Percentiles rank a stretch among this genome's conserved stretches.
Conservation (phyloP, 2,797 vertebrate genomes). For the Cheracebus regulus region DNA sequence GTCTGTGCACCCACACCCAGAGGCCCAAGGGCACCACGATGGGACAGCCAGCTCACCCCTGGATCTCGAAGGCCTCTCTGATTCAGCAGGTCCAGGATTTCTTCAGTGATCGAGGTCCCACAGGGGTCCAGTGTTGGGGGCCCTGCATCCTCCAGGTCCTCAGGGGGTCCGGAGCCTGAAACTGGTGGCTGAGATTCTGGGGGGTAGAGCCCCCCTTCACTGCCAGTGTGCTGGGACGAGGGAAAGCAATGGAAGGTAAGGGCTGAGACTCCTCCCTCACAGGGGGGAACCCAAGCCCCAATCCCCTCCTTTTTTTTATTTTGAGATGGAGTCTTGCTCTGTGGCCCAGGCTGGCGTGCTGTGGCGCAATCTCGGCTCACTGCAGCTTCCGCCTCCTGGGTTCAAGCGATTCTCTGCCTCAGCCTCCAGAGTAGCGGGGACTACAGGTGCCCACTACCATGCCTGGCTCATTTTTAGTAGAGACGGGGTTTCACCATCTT, state of each 20-base stretch:
- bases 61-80: conserved; percentile 84
- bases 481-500: too few species aligned
- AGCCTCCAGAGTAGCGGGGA: not conserved
- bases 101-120: conserved; percentile 91
- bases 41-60: conserved; percentile 50
- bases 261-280: not conserved
- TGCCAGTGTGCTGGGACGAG: conserved; percentile 82
- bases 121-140: conserved; percentile 72
- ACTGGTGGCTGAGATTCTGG: conserved; percentile 83
- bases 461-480: too few species aligned
- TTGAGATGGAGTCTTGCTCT: not conserved
- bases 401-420: not conserved
- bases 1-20: not conserved
- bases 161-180: conserved; percentile 85
- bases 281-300: not conserved
- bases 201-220: conserved; percentile 86
- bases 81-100: conserved; percentile 92
- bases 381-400: not conserved
- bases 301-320: not conserved
- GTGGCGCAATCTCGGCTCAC: not conserved
- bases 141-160: conserved; percentile 81
- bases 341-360: not conserved
- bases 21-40: not conserved
- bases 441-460: not conserved
- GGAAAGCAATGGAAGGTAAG: not conserved